These are phyloP conservation scores for Bombus ignitus DNA, from an alignment of 1,140 invertebrate species.

Conservation along the genomic window DNA sequence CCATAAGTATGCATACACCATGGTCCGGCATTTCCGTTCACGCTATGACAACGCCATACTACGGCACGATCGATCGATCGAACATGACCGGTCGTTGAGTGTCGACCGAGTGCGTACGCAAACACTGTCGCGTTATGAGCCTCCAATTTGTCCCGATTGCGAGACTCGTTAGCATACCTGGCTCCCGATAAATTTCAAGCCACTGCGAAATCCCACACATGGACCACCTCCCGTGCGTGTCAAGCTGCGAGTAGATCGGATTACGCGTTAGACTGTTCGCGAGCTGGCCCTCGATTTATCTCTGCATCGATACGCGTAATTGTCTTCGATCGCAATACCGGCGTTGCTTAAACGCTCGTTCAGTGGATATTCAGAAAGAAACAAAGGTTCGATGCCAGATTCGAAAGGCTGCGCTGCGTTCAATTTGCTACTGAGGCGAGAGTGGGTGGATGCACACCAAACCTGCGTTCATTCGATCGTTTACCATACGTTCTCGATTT, in stretches of 20 bases:
- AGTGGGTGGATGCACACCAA: not conserved
- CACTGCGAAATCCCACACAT: conserved; percentile 31
- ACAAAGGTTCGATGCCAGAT: conserved; percentile 11
- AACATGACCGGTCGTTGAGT: not conserved
- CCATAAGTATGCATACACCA: too few species aligned
- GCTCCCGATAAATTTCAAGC: conserved; percentile 28
- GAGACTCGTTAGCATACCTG: conserved; percentile 26
- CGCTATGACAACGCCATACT: too few species aligned
- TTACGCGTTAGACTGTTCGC: conserved; percentile 46
- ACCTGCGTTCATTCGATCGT: too few species aligned
- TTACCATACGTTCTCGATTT: too few species aligned
- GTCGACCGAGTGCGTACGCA: not conserved
- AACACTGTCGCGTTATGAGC: conserved; percentile 11
- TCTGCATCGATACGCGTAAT: conserved; percentile 15
- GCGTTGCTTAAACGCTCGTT: not conserved
- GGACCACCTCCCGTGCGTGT: conserved; percentile 21
- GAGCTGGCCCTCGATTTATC: conserved; percentile 18
- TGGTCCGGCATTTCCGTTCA: too few species aligned
- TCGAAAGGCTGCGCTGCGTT: not conserved
- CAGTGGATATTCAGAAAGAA: conserved; percentile 2
- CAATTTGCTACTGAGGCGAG: not conserved
- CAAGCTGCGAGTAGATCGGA: conserved; percentile 28
- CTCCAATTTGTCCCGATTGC: conserved; percentile 49
- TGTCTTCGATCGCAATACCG: conserved; percentile 12
- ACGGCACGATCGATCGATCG: not conserved